Percentiles rank a stretch among this genome's conserved stretches.
Evolutionary conservation across 2,797 vertebrate species (phyloP).

Genomic region (Micropoecilia bifurca): DNA sequence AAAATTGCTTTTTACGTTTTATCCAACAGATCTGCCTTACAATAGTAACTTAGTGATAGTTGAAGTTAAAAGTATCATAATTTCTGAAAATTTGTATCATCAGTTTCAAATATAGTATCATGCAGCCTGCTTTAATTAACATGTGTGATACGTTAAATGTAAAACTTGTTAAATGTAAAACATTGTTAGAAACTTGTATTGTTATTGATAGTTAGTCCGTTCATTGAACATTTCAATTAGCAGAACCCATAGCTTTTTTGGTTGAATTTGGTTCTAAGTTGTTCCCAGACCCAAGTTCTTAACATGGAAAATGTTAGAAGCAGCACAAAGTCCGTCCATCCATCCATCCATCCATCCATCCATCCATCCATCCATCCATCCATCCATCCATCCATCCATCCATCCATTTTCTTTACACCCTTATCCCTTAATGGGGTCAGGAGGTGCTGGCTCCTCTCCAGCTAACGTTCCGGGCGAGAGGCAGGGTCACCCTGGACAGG

Average conservation of each 20-base stretch:
- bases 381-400: too few relatives aligned
- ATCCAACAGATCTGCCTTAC: background rate
- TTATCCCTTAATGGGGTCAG: too few relatives aligned
- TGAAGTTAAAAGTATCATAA: background rate
- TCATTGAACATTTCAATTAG: background rate
- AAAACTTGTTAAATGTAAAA: background rate
- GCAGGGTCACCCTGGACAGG: too few relatives aligned
- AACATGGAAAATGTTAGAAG: background rate
- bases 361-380: too few relatives aligned
- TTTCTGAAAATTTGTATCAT: background rate
- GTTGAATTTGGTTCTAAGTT: background rate
- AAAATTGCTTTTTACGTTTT: background rate
- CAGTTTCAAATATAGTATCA: background rate
- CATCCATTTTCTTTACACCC: too few relatives aligned
- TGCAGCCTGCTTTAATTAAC: background rate
- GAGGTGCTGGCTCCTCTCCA: too few relatives aligned
- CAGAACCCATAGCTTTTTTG: background rate
- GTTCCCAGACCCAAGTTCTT: background rate
- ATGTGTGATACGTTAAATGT: background rate
- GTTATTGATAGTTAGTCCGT: background rate
- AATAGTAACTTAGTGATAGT: background rate
- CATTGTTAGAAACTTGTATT: background rate
- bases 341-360: too few relatives aligned
- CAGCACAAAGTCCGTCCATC: background rate
- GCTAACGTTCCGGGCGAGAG: too few relatives aligned